Percentiles rank a stretch among this genome's conserved stretches.
Conservation (phyloP, 2,797 vertebrate species). For the Telmatherina bonti region DNA sequence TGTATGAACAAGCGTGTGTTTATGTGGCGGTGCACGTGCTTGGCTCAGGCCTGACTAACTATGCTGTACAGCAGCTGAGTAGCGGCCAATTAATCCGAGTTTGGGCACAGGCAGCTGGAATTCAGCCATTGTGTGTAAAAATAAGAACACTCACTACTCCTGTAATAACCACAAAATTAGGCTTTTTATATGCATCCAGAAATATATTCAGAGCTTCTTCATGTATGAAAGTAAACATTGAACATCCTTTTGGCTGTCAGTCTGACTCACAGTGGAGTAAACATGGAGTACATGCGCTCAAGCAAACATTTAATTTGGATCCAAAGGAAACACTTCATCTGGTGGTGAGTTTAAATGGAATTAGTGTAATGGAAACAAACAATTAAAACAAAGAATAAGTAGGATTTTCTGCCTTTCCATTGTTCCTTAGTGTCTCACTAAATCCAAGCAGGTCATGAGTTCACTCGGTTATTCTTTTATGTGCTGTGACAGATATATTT, state of each 20-base stretch:
- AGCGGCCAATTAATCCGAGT: constrained; percentile 57
- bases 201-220: constrained; percentile 38
- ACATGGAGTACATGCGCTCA: constrained; percentile 29
- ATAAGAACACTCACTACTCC: constrained; percentile 18
- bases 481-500: constrained; percentile 37
- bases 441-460: constrained; percentile 54
- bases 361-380: constrained; percentile 54
- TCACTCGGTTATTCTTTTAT: constrained; percentile 40
- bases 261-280: constrained; percentile 41
- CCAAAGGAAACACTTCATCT: constrained; percentile 42
- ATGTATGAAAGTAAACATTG: constrained; percentile 45
- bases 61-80: constrained; percentile 40
- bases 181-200: not conserved
- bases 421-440: constrained; percentile 46
- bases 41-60: constrained; percentile 35
- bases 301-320: constrained; percentile 46
- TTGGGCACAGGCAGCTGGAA: constrained; percentile 49
- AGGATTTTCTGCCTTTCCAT: constrained; percentile 54
- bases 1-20: constrained; percentile 12
- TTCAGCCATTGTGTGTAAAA: constrained; percentile 56
- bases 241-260: constrained; percentile 28
- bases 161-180: constrained; percentile 18
- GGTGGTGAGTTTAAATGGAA: constrained; percentile 46
- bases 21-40: constrained; percentile 28
- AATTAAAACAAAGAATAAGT: constrained; percentile 45